These are phyloP conservation scores for Gadus macrocephalus DNA, from an alignment of 2,113 vertebrate genomes.

Conservation along the genomic window DNA sequence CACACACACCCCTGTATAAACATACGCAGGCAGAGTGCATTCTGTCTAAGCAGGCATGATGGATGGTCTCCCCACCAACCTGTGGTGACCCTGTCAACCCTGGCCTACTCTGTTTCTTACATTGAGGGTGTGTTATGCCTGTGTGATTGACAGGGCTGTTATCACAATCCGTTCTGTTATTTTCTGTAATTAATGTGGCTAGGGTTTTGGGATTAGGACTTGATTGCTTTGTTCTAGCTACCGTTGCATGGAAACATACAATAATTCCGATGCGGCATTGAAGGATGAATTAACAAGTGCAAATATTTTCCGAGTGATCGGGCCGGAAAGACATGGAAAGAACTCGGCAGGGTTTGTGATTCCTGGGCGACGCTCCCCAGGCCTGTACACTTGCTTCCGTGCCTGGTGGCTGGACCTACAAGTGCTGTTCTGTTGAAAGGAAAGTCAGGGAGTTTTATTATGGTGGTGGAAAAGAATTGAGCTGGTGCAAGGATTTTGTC, in stretches of 20 bases:
- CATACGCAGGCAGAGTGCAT: not conserved
- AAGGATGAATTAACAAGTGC: too few species aligned
- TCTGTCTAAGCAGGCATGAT: conserved; percentile 51
- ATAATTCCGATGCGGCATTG: too few species aligned
- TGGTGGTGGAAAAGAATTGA: conserved; percentile 67
- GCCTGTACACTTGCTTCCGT: conserved; percentile 37
- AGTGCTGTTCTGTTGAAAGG: conserved; percentile 47
- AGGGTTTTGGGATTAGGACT: not conserved
- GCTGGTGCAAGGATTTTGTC: conserved; percentile 55
- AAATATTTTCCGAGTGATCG: conserved; percentile 24
- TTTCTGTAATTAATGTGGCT: conserved; percentile 1
- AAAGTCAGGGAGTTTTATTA: conserved; percentile 57
- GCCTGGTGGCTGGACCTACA: conserved; percentile 44
- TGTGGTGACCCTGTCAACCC: conserved; percentile 38
- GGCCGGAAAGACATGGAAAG: conserved; percentile 45
- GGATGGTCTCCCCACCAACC: conserved; percentile 55
- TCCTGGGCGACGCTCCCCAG: conserved; percentile 14
- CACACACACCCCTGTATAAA: too few species aligned
- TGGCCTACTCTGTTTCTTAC: conserved; percentile 2
- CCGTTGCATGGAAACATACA: too few species aligned
- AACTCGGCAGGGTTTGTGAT: conserved; percentile 20
- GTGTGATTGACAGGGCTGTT: conserved; percentile 38
- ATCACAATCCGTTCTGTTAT: conserved; percentile 10
- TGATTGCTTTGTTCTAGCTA: too few species aligned
- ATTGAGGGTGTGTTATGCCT: too few species aligned